These are phyloP conservation scores for Rissa tridactyla DNA, from an alignment of 2,113 vertebrate species.

Conservation along the genomic window DNA sequence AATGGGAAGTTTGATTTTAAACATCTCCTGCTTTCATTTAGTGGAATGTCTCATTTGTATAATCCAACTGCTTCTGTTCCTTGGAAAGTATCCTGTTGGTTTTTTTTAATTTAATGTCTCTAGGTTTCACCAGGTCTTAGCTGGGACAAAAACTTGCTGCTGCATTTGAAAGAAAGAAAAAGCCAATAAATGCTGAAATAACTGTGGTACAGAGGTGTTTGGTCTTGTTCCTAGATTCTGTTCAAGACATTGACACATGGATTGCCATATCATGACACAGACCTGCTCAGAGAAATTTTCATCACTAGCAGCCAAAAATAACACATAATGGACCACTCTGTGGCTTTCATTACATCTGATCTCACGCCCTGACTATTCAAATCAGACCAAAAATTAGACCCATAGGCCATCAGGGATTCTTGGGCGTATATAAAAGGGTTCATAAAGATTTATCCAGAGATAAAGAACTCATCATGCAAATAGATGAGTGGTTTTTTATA, in stretches of 20 bases:
- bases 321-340: not conserved
- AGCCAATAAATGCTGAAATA: not conserved
- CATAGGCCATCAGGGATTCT: not conserved
- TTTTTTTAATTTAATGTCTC: slow-evolving; percentile 34
- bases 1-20: slow-evolving; percentile 59
- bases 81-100: slow-evolving; percentile 24
- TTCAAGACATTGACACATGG: not conserved
- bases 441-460: not conserved
- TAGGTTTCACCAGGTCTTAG: not conserved
- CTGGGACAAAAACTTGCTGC: not conserved
- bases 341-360: not conserved
- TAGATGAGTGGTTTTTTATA: not conserved
- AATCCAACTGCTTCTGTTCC: slow-evolving; percentile 47
- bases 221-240: not conserved
- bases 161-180: not conserved
- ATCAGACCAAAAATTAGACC: not conserved
- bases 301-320: not conserved
- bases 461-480: not conserved
- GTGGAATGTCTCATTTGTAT: slow-evolving; percentile 37
- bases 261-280: not conserved
- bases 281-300: not conserved
- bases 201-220: not conserved
- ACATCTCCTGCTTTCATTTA: slow-evolving; percentile 37
- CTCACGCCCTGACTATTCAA: not conserved
- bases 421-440: not conserved